Evolutionary conservation across 2,113 vertebrate genomes (phyloP), one percentile per base, ranked within the genome.

Genomic region (Caloenas nicobarica): DNA sequence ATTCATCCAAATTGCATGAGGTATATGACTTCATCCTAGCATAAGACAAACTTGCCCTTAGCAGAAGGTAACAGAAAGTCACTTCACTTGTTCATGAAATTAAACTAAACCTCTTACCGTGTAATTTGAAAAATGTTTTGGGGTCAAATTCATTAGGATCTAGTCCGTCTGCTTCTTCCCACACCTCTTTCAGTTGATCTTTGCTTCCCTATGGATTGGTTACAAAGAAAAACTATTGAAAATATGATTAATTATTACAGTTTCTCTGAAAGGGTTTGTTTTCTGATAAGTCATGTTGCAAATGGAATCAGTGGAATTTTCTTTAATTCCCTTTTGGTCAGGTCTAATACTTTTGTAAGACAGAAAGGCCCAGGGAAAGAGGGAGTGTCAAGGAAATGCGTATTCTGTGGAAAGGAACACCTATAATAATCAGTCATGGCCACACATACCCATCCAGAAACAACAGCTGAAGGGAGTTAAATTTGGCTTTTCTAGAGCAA

Each of bases 71-170:
- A 89, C 40, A 71, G 24, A 70, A 79, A 89, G 31, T 86, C 48
- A 86, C 34, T 91, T 66, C 53, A 72, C 10, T 81, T 61, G 15
- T 66, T 93, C 77, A 94, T 87, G 95, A 91, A 81, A 93, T 91
- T 74, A 96, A 96, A 96, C 77, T 46, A 87, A 92, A 82, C n/a
- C 29, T 73, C 93, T 98, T 98, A 99, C 99, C 99, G 19, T 99
- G 99, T 88, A 99, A 98, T 92, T 98, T 99, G 98, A 99, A 99
- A 97, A 99, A 99, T 50, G 99, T 99, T 98, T 99, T 99, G 42
- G 99, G 98, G 95, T 99, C 98, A 97, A 99, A 99, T 91, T 99
- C 99, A 71, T 99, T 99, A 53, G 99, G 99, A 96, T 99, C 99
- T 89, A 99, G 98, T 81, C 99, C 99, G 96, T 99, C 99, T 68